Base-by-base conservation (phyloP, 2,113 vertebrate genomes). In the Polypterus bichir region DNA sequence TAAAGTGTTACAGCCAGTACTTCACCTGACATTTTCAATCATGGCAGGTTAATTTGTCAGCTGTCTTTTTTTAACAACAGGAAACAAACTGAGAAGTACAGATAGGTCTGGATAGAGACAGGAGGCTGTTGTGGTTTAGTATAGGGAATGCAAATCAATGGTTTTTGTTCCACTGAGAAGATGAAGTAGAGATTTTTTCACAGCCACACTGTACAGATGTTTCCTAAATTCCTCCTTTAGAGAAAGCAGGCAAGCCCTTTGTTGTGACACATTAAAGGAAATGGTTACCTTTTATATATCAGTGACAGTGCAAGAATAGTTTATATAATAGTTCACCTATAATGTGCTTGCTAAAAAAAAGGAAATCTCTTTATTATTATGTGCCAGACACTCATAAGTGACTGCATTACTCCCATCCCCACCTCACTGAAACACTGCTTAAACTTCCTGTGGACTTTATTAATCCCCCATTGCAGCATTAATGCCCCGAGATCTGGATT, bases 21-120 rank as follows among this genome's bases (percentile, higher is more conserved):
- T 79, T 84, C 80, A 86, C 82, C 82, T 87, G 84, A 80, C 79
- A 83, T 83, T 84, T 81, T 77, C 77, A 76, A 69, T 87, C 83
- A 89, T 68, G 70, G 62, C 76, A 69, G 76, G 75, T 82, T 79
- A 74, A 75, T 80, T 0, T 77, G 71, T 81, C 62, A 56, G 54
- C 59, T 59, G 54, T 57, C 7, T 61, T 48, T 44, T 52, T 67
- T 85, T 83, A 80, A 76, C 75, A 82, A 79, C 69, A 85, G 77
- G 74, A 77, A 77, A 66, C 68, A 66, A 76, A 74, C 59, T 1
- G 70, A 75, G 72, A 76, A 44, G 3, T 76, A 63, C 64, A 73
- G 73, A 79, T 77, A 69, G 72, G 70, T 79, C 55, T 74, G 71
- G 71, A 68, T 80, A 73, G 70, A 73, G 78, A 77, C 76, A 74